A percentile compares a stretch with the other conserved stretches of the same genome.
These are phyloP conservation scores for Saiga tatarica DNA, from an alignment of 2,113 vertebrate species.

Conservation along the genomic window DNA sequence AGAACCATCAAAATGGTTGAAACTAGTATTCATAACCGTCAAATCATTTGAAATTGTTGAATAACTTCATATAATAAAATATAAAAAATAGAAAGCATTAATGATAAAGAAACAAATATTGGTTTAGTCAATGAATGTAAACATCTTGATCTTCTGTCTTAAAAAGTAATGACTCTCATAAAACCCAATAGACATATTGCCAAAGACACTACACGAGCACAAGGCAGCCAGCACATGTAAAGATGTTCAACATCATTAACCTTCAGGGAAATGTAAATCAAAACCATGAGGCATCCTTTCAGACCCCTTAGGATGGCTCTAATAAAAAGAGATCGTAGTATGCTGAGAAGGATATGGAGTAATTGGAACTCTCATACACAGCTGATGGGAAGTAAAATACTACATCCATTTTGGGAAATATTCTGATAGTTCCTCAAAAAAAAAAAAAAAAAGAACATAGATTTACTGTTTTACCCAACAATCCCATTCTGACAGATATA, in stretches of 20 bases:
- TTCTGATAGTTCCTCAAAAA: not conserved
- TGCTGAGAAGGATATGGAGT: not conserved
- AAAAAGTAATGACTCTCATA: not conserved
- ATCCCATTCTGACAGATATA: not conserved
- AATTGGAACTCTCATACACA: not conserved
- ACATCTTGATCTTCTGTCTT: not conserved
- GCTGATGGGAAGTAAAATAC: not conserved
- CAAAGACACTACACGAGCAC: not conserved
- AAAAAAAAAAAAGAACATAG: not conserved
- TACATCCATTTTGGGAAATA: not conserved
- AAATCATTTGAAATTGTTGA: not conserved
- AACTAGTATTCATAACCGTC: not conserved
- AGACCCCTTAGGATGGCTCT: not conserved
- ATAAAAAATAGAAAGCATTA: not conserved
- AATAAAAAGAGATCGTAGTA: not conserved
- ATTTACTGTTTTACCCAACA: not conserved
- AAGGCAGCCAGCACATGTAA: not conserved
- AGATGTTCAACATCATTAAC: not conserved
- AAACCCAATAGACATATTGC: not conserved
- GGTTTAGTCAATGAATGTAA: not conserved
- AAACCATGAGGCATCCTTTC: not conserved
- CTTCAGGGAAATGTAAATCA: not conserved
- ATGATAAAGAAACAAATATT: not conserved
- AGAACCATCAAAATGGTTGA: not conserved
- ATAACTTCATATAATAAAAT: not conserved